These are phyloP conservation scores for Odobenus rosmarus DNA, from an alignment of 2,113 vertebrate species.

Conservation along the genomic window DNA sequence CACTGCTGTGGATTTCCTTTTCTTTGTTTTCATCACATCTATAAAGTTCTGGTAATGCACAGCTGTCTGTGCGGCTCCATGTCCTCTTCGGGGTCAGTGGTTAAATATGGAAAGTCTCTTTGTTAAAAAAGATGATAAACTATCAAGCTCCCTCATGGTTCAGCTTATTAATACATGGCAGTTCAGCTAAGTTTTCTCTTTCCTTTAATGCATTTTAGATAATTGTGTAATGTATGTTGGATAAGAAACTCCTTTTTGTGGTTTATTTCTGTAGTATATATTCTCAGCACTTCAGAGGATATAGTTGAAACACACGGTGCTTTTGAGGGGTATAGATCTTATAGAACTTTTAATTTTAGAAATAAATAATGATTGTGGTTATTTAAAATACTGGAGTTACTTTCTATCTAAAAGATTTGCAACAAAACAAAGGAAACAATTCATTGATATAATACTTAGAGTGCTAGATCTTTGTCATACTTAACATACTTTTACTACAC, in stretches of 20 bases:
- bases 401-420: conserved; percentile 30
- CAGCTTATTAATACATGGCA: background rate
- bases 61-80: conserved; percentile 64
- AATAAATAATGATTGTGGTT: conserved; percentile 6
- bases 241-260: conserved; percentile 15
- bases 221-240: background rate
- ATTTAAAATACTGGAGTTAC: conserved; percentile 50
- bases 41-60: conserved; percentile 81
- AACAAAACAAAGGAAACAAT: background rate
- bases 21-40: conserved; percentile 85
- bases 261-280: conserved; percentile 16
- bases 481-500: conserved; percentile 57
- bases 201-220: background rate
- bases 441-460: conserved; percentile 29
- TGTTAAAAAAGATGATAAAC: conserved; percentile 54
- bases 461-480: background rate
- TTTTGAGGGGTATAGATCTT: background rate
- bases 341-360: conserved; percentile 24
- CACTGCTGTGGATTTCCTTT: conserved; percentile 84
- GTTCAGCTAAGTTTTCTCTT: background rate
- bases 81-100: conserved; percentile 45
- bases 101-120: conserved; percentile 71
- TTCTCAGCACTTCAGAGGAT: background rate
- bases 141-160: background rate
- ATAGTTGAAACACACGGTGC: background rate